Conservation (phyloP, 2,888 invertebrate genomes). For the Ophioninae sp. region DNA sequence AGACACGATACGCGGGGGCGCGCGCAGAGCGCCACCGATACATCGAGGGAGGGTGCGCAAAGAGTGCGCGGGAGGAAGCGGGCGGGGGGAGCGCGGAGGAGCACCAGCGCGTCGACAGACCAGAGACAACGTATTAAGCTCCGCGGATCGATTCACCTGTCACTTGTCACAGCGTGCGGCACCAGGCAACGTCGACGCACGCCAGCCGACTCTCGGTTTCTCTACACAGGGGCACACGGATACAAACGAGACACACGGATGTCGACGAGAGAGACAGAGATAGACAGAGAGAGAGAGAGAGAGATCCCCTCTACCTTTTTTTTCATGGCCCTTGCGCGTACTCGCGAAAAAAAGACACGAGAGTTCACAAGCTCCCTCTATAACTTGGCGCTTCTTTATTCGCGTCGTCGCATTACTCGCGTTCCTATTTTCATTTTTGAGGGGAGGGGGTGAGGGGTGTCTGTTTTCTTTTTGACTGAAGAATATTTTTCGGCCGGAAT, state of each 20-base stretch:
- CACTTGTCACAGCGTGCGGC: slow-evolving; percentile 73
- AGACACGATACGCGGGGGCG: slow-evolving; percentile 57
- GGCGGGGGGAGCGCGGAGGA: too few relatives aligned
- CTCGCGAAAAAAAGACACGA: background rate
- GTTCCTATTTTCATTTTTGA: too few relatives aligned
- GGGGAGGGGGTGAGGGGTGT: too few relatives aligned
- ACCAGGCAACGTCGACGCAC: slow-evolving; percentile 65
- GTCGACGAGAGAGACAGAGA: too few relatives aligned
- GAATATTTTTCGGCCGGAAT: background rate
- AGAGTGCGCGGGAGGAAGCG: too few relatives aligned
- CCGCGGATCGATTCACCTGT: slow-evolving; percentile 76
- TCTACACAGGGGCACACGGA: slow-evolving; percentile 29
- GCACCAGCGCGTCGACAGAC: slow-evolving; percentile 13
- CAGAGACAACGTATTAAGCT: slow-evolving; percentile 55
- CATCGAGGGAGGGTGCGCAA: background rate
- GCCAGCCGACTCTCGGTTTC: slow-evolving; percentile 27
- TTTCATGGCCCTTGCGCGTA: background rate
- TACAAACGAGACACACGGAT: slow-evolving; percentile 10
- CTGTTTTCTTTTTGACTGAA: background rate
- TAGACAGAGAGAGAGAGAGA: too few relatives aligned
- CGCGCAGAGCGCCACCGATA: slow-evolving; percentile 34
- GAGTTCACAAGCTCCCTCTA: slow-evolving; percentile 43
- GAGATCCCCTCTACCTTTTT: background rate
- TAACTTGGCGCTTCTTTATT: slow-evolving; percentile 24
- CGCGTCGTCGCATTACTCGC: background rate